A percentile compares a stretch with the other conserved stretches of the same genome.
phyloP scores from a whole-genome alignment of 2,797 vertebrate genomes.

The Phylloscopus collybita region DNA sequence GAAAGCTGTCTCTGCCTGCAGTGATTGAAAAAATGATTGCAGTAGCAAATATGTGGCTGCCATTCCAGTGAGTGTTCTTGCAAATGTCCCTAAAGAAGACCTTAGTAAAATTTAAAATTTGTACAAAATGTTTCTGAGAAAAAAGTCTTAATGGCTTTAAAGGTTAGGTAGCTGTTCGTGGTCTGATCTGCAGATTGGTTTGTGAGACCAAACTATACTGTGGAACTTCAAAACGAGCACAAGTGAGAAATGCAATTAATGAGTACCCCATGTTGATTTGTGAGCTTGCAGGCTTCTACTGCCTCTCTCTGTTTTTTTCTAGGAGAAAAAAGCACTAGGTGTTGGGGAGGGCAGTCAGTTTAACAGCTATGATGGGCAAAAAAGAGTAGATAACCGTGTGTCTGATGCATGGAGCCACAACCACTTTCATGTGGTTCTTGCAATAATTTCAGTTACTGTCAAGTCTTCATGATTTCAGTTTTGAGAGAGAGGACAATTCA shows the following conservation, averaged over 20 bases:
- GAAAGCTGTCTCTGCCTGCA: background rate
- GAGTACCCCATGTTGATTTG: background rate
- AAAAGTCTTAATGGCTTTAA: background rate
- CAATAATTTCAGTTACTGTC: background rate
- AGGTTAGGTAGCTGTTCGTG: background rate
- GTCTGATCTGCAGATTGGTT: background rate
- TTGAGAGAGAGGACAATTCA: background rate
- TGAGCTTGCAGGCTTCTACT: background rate
- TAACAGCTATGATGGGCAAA: background rate
- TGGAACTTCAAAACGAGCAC: background rate
- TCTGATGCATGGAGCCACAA: background rate
- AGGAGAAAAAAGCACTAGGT: background rate
- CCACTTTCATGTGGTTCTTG: background rate
- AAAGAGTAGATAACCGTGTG: background rate
- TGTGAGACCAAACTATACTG: background rate
- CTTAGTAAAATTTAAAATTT: background rate
- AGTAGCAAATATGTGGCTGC: background rate
- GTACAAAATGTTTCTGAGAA: background rate
- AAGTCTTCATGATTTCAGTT: background rate
- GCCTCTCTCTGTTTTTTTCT: background rate
- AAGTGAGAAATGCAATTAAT: background rate
- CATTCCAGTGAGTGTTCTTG: background rate
- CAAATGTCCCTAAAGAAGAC: background rate
- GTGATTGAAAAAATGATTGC: background rate
- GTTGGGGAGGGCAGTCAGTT: background rate